These are phyloP conservation scores for Drosophila planitibia DNA, from an alignment of 2,888 invertebrate species.

Conservation along the genomic window DNA sequence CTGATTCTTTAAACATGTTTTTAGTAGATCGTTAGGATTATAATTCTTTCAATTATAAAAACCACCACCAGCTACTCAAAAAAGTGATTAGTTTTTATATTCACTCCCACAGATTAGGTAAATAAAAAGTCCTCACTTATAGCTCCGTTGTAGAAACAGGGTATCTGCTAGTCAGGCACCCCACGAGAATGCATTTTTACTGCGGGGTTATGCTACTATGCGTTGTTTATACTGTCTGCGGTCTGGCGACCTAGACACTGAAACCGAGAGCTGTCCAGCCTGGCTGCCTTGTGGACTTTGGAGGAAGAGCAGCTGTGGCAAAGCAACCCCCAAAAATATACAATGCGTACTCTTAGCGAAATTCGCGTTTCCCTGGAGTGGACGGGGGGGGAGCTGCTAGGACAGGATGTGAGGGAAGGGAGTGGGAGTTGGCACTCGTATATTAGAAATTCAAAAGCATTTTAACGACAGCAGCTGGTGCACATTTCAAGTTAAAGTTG, in stretches of 20 bases:
- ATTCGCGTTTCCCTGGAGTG: slow-evolving; percentile 2
- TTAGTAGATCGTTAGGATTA: not conserved
- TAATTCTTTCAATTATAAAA: not conserved
- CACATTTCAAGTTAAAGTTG: slow-evolving; percentile 15
- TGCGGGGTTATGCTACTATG: slow-evolving; percentile 11
- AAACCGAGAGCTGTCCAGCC: slow-evolving; percentile 33
- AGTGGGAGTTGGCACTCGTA: not conserved
- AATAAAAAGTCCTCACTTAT: not conserved
- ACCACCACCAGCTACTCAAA: not conserved
- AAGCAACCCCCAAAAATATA: slow-evolving; percentile 63
- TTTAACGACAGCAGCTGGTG: slow-evolving; percentile 69
- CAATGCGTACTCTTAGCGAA: slow-evolving; percentile 51
- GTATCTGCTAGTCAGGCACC: not conserved
- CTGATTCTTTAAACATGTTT: not conserved
- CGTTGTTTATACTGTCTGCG: slow-evolving; percentile 83
- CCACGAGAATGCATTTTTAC: not conserved
- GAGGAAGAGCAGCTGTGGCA: slow-evolving; percentile 26
- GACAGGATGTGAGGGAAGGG: not conserved
- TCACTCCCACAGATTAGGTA: not conserved
- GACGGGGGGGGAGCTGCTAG: not conserved
- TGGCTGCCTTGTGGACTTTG: not conserved
- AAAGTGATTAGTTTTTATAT: not conserved
- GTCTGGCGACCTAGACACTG: slow-evolving; percentile 75
- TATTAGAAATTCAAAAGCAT: slow-evolving; percentile 73
- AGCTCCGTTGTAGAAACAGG: not conserved